A percentile compares a stretch with the other conserved stretches of the same genome.
These are phyloP conservation scores for Cardiocondyla obscurior DNA, from an alignment of 1,140 invertebrate genomes.

Conservation along the genomic window DNA sequence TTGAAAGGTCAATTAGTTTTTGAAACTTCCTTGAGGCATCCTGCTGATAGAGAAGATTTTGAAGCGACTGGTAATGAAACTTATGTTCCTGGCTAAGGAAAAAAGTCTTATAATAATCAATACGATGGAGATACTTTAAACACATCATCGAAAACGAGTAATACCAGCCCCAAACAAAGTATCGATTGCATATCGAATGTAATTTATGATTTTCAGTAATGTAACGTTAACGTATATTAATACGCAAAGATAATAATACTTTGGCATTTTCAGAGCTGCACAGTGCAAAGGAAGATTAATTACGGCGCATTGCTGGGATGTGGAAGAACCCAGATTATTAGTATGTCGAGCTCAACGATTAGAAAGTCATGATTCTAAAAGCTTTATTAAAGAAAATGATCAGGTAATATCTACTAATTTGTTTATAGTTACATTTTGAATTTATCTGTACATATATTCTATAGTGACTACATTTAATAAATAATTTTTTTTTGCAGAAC, in stretches of 20 bases:
- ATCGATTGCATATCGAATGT: background rate
- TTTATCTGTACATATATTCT: background rate
- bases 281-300: conserved; percentile 80
- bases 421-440: background rate
- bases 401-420: conserved; percentile 1
- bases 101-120: too few species aligned
- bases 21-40: too few species aligned
- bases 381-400: conserved; percentile 27
- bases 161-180: too few species aligned
- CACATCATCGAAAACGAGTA: too few species aligned
- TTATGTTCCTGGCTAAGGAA: too few species aligned
- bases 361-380: conserved; percentile 71
- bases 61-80: too few species aligned
- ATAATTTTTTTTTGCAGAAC: conserved; percentile 46
- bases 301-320: conserved; percentile 88
- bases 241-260: background rate
- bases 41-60: too few species aligned
- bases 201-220: too few species aligned
- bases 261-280: conserved; percentile 60
- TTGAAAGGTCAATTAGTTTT: too few species aligned
- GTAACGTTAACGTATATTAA: background rate
- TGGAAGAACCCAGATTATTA: conserved; percentile 88
- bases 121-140: too few species aligned
- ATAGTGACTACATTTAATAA: background rate
- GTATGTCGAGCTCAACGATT: conserved; percentile 88